A percentile compares a stretch with the other conserved stretches of the same genome.
phyloP scores from a whole-genome alignment of 2,113 vertebrate genomes.

The Mormyrus iriodes region DNA sequence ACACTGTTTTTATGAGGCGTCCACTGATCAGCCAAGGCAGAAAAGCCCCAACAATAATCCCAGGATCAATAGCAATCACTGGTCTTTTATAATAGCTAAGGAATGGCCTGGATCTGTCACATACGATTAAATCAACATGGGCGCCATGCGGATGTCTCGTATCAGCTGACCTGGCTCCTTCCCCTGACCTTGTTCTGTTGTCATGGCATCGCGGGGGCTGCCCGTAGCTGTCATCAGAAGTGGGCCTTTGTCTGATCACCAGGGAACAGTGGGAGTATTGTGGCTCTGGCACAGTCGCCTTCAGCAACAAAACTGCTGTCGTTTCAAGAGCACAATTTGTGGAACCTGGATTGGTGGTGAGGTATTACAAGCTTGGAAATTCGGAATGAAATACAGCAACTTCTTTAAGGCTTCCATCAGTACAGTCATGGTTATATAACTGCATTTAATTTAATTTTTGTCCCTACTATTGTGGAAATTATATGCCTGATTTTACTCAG shows the following conservation, averaged over 20 bases:
- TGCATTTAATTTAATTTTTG: background rate
- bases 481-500: background rate
- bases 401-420: background rate
- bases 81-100: slow-evolving; percentile 71
- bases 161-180: slow-evolving; percentile 40
- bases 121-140: slow-evolving; percentile 60
- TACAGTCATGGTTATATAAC: background rate
- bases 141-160: slow-evolving; percentile 46
- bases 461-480: background rate
- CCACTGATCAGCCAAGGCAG: slow-evolving; percentile 55
- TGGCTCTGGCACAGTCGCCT: background rate
- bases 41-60: slow-evolving; percentile 66
- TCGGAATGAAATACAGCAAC: background rate
- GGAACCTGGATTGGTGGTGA: too few relatives aligned
- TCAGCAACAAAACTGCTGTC: background rate
- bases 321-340: background rate
- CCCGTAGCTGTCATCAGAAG: background rate
- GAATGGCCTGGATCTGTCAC: slow-evolving; percentile 79
- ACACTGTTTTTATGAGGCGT: slow-evolving; percentile 37
- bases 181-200: slow-evolving; percentile 1
- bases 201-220: background rate
- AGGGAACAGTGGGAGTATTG: background rate
- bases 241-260: background rate
- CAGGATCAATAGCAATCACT: slow-evolving; percentile 69
- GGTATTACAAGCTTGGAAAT: background rate